A percentile compares a stretch with the other conserved stretches of the same genome.
phyloP scores from a whole-genome alignment of 2,888 invertebrate species.

The Dione juno region DNA sequence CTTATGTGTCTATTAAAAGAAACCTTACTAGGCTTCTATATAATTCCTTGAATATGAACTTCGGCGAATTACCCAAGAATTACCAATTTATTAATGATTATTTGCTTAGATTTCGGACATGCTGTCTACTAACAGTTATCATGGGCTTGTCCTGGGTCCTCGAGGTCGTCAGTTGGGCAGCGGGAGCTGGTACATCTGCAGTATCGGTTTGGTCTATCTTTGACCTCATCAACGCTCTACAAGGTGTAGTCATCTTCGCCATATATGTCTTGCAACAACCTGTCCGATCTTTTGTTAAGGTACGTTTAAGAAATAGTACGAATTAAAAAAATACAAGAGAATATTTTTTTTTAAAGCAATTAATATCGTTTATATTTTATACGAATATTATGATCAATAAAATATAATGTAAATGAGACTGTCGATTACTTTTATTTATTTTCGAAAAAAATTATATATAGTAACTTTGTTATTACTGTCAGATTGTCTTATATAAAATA shows the following conservation, averaged over 20 bases:
- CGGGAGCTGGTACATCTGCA: constrained; percentile 76
- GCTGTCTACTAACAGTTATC: constrained; percentile 85
- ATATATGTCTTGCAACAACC: constrained; percentile 84
- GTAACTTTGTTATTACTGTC: too few species aligned
- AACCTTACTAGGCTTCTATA: too few species aligned
- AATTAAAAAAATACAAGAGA: not conserved
- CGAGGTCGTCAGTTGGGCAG: constrained; percentile 87
- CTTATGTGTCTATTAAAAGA: too few species aligned
- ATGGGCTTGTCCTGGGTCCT: constrained; percentile 89
- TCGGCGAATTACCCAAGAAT: too few species aligned
- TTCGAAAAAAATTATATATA: too few species aligned
- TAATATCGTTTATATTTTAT: too few species aligned
- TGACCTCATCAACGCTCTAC: constrained; percentile 87
- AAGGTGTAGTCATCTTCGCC: constrained; percentile 87
- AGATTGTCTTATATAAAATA: too few species aligned
- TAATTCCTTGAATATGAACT: too few species aligned
- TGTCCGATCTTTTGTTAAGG: constrained; percentile 71
- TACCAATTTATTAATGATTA: constrained; percentile 26
- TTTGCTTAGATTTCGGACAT: constrained; percentile 79
- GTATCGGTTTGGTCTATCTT: constrained; percentile 85
- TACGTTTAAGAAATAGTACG: constrained; percentile 48
- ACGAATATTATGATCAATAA: too few species aligned
- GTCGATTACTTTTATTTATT: too few species aligned
- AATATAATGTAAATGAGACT: too few species aligned
- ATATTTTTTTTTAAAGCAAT: too few species aligned